phyloP scores from a whole-genome alignment of 2,797 vertebrate species.

The Echeneis naucrates region DNA sequence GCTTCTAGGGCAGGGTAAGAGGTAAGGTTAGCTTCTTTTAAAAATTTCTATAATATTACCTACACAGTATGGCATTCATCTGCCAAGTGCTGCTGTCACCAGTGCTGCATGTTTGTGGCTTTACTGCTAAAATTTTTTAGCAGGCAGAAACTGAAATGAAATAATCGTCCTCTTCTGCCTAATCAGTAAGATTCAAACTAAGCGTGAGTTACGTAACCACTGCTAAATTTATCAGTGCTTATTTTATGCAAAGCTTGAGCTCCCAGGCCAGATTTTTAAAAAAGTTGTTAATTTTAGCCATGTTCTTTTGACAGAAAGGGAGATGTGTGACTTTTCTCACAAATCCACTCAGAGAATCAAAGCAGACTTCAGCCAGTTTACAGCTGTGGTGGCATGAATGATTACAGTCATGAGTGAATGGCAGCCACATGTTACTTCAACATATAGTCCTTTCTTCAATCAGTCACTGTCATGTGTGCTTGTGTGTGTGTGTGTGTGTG shows the following conservation, averaged over 20 bases:
- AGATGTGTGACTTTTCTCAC: constrained; percentile 50
- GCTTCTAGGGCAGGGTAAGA: constrained; percentile 9
- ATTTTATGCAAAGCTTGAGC: constrained; percentile 84
- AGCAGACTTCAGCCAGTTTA: constrained; percentile 68
- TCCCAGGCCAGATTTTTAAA: constrained; percentile 68
- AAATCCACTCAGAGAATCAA: constrained; percentile 61
- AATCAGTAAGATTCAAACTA: constrained; percentile 84
- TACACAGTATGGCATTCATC: constrained; percentile 41
- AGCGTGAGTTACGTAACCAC: constrained; percentile 81
- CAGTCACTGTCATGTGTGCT: constrained; percentile 3
- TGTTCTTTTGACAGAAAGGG: constrained; percentile 57
- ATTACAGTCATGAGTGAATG: constrained; percentile 68
- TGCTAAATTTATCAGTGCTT: constrained; percentile 87
- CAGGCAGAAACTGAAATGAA: constrained; percentile 60
- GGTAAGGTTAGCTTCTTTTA: constrained; percentile 16
- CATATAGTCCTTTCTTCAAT: constrained; percentile 42
- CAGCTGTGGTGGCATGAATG: constrained; percentile 49
- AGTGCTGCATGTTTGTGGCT: constrained; percentile 64
- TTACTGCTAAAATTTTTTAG: constrained; percentile 70
- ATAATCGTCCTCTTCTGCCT: constrained; percentile 79
- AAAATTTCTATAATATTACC: constrained; percentile 54
- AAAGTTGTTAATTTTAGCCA: constrained; percentile 80
- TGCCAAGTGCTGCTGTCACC: constrained; percentile 33
- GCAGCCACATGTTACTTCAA: constrained; percentile 47
- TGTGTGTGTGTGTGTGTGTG: constrained; percentile 3